Base-by-base conservation (phyloP, 1,140 invertebrate species). In the Solenopsis invicta region DNA sequence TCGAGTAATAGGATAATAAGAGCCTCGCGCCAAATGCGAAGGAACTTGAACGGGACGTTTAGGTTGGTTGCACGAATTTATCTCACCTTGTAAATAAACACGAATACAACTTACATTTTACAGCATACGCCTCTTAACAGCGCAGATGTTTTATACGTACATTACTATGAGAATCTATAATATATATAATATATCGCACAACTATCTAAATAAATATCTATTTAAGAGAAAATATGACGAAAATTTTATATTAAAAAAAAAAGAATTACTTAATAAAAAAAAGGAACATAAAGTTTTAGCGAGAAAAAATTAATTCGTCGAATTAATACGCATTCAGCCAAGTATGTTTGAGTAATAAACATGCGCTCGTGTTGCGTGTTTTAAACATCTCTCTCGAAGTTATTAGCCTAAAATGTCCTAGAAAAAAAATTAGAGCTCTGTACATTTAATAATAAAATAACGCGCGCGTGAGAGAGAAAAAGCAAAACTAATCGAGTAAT, bases 61-160 rank as follows among this genome's bases (percentile, higher is more conserved):
- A 24, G 50, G 59, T 52, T 89, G 56, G 52, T 87, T 89, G 69
- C 71, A 74, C 77, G 72, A 75, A 52, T 88, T 87, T 61, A 50
- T 84, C 37, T 64, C 59, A 87, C 56, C n/a, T 54, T 90, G 88
- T 90, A 89, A 69, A 88, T 90, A 90, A 48, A 85, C 71, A 85
- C 77, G 48, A 69, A 29, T 24, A 4, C 21, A 50, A 10, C 50
- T 84, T 59, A 45, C 37, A 64, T 64, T 77, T 78, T 67, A 85
- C 16, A 66, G 18, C 61, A 52, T 37, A 85, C 0, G 41, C n/a
- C 18, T 41, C n/a, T 76, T 78, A 50, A 85, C 34, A 54, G 18
- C 18, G 61, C 24, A 62, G 41, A 84, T 41, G 41, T 13, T 88
- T 29, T 64, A 74, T 52, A 56, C 41, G 61, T 84, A 74, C 34